Conservation (phyloP, 2,113 vertebrate species). For the Siphamia tubifer region DNA sequence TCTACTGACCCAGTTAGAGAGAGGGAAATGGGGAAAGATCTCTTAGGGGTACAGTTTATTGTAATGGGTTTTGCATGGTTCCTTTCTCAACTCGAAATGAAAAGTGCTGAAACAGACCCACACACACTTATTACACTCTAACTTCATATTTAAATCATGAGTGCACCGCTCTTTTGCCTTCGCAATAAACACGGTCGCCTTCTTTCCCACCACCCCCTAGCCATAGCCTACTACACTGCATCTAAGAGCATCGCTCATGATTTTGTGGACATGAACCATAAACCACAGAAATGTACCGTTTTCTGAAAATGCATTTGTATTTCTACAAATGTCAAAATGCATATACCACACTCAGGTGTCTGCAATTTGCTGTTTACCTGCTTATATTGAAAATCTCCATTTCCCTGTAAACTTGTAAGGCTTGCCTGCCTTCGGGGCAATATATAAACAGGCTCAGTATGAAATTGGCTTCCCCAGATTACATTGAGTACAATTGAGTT, state of each 20-base stretch:
- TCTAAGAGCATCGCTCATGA: constrained; percentile 3
- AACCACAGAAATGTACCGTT: background rate
- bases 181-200: constrained; percentile 26
- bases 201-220: background rate
- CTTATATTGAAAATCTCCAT: background rate
- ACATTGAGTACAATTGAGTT: background rate
- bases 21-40: constrained; percentile 10
- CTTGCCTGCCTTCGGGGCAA: background rate
- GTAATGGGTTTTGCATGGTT: constrained; percentile 47
- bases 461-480: constrained; percentile 10
- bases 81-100: constrained; percentile 36
- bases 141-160: constrained; percentile 58
- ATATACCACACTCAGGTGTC: too few species aligned
- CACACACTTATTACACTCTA: constrained; percentile 21
- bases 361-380: background rate
- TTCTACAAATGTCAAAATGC: background rate
- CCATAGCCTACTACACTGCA: background rate
- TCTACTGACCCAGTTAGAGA: constrained; percentile 46
- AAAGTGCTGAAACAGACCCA: constrained; percentile 26
- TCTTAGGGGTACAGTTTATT: constrained; percentile 20
- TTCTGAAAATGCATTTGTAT: constrained; percentile 2
- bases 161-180: constrained; percentile 31
- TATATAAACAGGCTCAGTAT: constrained; percentile 2
- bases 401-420: background rate
- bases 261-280: background rate